Conservation (phyloP, 2,797 vertebrate genomes). For the Rhinichthys osculus region DNA sequence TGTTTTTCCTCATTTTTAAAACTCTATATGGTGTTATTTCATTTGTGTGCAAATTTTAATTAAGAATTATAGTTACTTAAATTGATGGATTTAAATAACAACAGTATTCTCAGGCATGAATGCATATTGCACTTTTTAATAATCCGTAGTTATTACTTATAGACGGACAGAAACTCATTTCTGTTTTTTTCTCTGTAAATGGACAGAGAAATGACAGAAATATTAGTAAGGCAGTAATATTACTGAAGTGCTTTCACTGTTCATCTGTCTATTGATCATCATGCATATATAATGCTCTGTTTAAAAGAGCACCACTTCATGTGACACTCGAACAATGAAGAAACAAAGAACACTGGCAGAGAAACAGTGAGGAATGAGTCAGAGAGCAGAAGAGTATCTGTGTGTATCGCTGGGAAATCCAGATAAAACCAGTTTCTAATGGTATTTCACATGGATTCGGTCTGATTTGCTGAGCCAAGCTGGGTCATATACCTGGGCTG, state of each 20-base stretch:
- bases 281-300: constrained; percentile 47
- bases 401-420: not conserved
- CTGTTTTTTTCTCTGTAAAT: not conserved
- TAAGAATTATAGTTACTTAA: no score
- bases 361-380: constrained; percentile 16
- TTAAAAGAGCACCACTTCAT: constrained; percentile 47
- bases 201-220: not conserved
- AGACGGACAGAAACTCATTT: no score
- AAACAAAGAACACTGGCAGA: constrained; percentile 19
- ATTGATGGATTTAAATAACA: not conserved
- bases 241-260: constrained; percentile 39
- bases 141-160: no score
- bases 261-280: constrained; percentile 39
- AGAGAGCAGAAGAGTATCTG: not conserved
- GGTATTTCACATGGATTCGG: not conserved
- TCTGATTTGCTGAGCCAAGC: not conserved
- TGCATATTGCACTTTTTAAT: not conserved
- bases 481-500: no score
- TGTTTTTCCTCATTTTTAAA: no score
- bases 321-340: constrained; percentile 40
- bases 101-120: not conserved
- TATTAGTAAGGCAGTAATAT: not conserved
- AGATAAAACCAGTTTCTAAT: not conserved
- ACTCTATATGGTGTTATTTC: no score
- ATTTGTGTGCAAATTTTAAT: no score